A percentile compares a stretch with the other conserved stretches of the same genome.
These are phyloP conservation scores for Eupithecia tripunctaria DNA, from an alignment of 2,888 invertebrate species.

Conservation along the genomic window DNA sequence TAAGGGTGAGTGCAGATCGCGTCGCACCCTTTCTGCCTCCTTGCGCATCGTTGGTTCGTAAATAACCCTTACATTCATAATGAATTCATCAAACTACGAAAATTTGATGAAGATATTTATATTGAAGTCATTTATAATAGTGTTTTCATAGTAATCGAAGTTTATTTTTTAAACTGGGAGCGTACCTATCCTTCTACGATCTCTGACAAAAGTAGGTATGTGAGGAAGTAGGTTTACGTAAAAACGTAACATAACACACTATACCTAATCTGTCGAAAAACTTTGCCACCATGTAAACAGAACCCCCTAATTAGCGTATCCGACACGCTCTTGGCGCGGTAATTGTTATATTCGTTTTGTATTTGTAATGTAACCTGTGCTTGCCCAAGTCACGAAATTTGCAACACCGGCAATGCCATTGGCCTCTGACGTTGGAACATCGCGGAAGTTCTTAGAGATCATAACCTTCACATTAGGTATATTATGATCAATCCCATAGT, in stretches of 20 bases:
- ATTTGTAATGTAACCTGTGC: conserved; percentile 11
- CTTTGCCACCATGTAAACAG: conserved; percentile 8
- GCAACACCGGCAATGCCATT: conserved; percentile 17
- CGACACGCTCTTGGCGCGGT: conserved; percentile 10
- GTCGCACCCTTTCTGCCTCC: too few species aligned
- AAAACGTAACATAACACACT: not conserved
- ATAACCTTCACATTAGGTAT: conserved; percentile 17
- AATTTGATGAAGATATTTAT: too few species aligned
- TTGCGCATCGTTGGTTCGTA: too few species aligned
- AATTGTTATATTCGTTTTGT: conserved; percentile 9
- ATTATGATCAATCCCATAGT: not conserved
- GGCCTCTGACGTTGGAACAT: not conserved
- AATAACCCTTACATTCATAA: too few species aligned
- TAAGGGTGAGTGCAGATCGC: too few species aligned
- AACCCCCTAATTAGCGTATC: not conserved
- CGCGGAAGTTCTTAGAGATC: conserved; percentile 13
- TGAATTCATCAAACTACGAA: too few species aligned
- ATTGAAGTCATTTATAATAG: too few species aligned
- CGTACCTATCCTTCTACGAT: not conserved
- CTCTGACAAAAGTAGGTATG: not conserved
- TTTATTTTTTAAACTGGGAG: too few species aligned
- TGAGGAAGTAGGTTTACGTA: too few species aligned
- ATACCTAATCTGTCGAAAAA: not conserved
- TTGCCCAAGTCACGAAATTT: conserved; percentile 24
- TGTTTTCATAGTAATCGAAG: too few species aligned